Evolutionary conservation across 30 jellyfish, hydroid and myxozoan genomes (phyloP).

Genomic region (Hydra vulgaris): DNA sequence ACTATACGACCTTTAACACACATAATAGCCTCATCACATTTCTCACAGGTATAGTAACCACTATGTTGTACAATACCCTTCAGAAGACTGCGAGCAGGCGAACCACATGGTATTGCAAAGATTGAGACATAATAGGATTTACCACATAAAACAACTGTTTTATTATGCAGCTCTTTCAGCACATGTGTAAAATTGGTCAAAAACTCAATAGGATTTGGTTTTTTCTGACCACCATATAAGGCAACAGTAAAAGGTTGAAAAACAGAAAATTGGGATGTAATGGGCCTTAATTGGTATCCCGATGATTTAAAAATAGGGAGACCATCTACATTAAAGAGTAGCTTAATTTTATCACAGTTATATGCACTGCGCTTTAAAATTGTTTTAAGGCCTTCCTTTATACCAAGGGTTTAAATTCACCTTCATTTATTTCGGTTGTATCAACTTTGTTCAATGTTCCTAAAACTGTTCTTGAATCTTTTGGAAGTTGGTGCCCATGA

Average conservation of each 20-base stretch:
- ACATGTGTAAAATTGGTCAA: conserved; percentile 3
- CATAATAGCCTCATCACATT: neutral
- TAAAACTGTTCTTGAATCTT: neutral
- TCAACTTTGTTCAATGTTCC: neutral
- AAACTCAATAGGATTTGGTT: conserved; percentile 15
- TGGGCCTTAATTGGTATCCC: conserved; percentile 17
- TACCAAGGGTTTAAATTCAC: neutral
- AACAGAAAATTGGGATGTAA: conserved; percentile 6
- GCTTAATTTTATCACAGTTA: neutral
- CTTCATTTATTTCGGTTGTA: neutral
- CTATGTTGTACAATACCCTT: neutral
- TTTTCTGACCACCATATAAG: conserved; percentile 25
- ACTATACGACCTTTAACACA: neutral
- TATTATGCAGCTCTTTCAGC: neutral
- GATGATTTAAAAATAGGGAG: conserved; percentile 20
- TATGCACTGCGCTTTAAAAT: neutral
- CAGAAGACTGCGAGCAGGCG: neutral
- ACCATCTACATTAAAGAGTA: conserved; percentile 17
- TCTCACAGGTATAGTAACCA: neutral
- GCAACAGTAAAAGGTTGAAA: conserved; percentile 21
- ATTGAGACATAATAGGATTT: neutral
- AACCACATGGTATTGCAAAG: neutral
- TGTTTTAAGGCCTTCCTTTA: neutral
- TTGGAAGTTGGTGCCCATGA: neutral
- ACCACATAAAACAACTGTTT: conserved; percentile 2